Evolutionary conservation across 2,797 vertebrate genomes (phyloP).

Genomic region (Pipistrellus pipistrellus): DNA sequence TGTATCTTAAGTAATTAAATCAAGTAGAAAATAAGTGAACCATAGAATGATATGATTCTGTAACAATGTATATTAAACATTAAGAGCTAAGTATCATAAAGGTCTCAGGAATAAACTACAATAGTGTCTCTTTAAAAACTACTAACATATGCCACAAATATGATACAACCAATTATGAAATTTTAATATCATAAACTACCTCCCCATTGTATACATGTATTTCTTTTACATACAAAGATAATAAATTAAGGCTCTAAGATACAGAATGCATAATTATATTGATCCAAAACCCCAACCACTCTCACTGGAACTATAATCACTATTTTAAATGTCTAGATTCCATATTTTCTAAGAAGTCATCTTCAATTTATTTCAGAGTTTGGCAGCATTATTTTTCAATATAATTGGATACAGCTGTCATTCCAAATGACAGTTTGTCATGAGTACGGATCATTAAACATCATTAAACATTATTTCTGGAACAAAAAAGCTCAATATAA

Average conservation of each 20-base stretch:
- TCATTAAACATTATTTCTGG: conserved; percentile 56
- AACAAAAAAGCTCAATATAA: conserved; percentile 12
- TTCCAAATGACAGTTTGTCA: conserved; percentile 65
- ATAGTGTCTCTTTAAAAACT: conserved; percentile 26
- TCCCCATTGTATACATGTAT: neutral
- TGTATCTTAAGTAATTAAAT: neutral
- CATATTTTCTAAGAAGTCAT: conserved; percentile 55
- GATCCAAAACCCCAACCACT: conserved; percentile 15
- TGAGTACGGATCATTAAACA: conserved; percentile 55
- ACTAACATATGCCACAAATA: neutral
- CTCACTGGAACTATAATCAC: neutral
- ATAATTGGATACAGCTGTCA: conserved; percentile 64
- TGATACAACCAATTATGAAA: neutral
- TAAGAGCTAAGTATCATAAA: conserved; percentile 36
- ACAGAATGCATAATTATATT: neutral
- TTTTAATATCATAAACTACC: neutral
- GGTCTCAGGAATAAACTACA: neutral
- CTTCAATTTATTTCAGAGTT: conserved; percentile 68
- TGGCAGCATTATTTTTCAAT: conserved; percentile 65
- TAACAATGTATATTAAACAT: conserved; percentile 22
- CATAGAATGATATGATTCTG: neutral
- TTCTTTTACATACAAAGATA: neutral
- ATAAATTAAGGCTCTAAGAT: conserved; percentile 24
- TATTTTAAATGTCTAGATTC: neutral
- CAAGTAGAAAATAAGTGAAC: conserved; percentile 41